A percentile compares a stretch with the other conserved stretches of the same genome.
Evolutionary conservation across 2,888 invertebrate species (phyloP).

Genomic region (Therioaphis trifolii): DNA sequence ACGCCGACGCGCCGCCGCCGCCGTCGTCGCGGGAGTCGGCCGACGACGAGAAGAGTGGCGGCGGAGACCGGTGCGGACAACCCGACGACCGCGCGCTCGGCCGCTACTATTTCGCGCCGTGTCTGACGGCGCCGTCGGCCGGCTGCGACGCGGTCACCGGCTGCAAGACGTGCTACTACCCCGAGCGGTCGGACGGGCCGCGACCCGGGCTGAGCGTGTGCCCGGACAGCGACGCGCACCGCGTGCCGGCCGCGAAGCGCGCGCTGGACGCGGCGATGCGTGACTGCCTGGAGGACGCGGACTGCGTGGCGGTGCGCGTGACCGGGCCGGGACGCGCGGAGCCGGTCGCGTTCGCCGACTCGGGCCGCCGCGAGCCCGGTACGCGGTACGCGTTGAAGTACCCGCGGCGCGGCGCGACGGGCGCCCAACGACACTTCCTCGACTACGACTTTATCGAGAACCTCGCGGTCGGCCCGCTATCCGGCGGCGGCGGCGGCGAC

Average conservation of each 20-base stretch:
- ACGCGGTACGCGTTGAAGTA: slow-evolving; percentile 45
- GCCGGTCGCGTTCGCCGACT: slow-evolving; percentile 24
- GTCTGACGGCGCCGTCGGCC: not conserved
- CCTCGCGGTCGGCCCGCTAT: too few relatives aligned
- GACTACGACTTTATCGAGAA: slow-evolving; percentile 18
- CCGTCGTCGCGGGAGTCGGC: not conserved
- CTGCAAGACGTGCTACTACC: slow-evolving; percentile 62
- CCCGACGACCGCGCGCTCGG: not conserved
- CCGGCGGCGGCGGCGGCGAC: too few relatives aligned
- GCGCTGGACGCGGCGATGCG: slow-evolving; percentile 16
- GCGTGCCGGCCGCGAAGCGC: slow-evolving; percentile 26
- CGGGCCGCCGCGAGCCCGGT: not conserved
- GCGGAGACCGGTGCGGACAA: not conserved
- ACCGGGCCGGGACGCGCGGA: slow-evolving; percentile 19
- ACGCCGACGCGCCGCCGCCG: too few relatives aligned
- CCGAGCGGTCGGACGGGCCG: slow-evolving; percentile 29
- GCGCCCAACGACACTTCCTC: not conserved
- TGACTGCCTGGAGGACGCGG: slow-evolving; percentile 35
- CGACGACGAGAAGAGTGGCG: too few relatives aligned
- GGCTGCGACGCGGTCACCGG: slow-evolving; percentile 28
- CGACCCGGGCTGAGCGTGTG: slow-evolving; percentile 56
- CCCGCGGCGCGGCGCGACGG: slow-evolving; percentile 2
- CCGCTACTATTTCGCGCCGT: slow-evolving; percentile 12
- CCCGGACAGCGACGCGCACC: slow-evolving; percentile 58
- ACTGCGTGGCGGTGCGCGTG: slow-evolving; percentile 55